Evolutionary conservation across 1,140 invertebrate genomes (phyloP).

Genomic region (Drosophila athabasca): DNA sequence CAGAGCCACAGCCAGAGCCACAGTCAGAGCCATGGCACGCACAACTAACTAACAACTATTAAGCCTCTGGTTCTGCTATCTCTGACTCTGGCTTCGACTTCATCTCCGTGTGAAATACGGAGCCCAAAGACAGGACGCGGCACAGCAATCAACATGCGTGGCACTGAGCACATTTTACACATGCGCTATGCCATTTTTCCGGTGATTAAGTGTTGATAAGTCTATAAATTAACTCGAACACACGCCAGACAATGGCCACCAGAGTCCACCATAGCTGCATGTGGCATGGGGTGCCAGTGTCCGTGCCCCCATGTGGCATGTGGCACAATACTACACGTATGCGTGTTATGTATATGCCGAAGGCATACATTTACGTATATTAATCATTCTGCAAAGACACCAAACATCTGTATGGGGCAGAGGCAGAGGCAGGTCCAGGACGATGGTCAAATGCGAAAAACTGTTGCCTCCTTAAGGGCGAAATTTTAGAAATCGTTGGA

Average conservation of each 20-base stretch:
- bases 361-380: constrained; percentile 36
- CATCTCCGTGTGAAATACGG: constrained; percentile 50
- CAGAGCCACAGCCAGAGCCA: constrained; percentile 2
- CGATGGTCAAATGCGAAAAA: constrained; percentile 37
- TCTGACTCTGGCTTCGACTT: constrained; percentile 35
- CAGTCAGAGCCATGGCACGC: constrained; percentile 36
- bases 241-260: constrained; percentile 49
- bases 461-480: constrained; percentile 53
- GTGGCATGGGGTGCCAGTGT: background rate
- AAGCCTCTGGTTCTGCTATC: constrained; percentile 47
- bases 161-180: constrained; percentile 62
- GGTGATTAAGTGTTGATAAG: constrained; percentile 82
- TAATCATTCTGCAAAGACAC: constrained; percentile 67
- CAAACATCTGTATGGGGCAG: constrained; percentile 24
- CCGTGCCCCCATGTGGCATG: constrained; percentile 22
- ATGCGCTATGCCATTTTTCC: constrained; percentile 73
- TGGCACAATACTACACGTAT: constrained; percentile 10
- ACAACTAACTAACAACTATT: constrained; percentile 82
- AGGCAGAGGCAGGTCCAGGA: background rate
- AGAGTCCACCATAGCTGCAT: constrained; percentile 5
- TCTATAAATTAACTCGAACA: constrained; percentile 79
- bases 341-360: constrained; percentile 7
- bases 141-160: constrained; percentile 74
- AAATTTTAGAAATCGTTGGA: constrained; percentile 8
- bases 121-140: constrained; percentile 30